Base-by-base conservation (phyloP, 2,797 vertebrate species). In the Pachyuromys duprasi region DNA sequence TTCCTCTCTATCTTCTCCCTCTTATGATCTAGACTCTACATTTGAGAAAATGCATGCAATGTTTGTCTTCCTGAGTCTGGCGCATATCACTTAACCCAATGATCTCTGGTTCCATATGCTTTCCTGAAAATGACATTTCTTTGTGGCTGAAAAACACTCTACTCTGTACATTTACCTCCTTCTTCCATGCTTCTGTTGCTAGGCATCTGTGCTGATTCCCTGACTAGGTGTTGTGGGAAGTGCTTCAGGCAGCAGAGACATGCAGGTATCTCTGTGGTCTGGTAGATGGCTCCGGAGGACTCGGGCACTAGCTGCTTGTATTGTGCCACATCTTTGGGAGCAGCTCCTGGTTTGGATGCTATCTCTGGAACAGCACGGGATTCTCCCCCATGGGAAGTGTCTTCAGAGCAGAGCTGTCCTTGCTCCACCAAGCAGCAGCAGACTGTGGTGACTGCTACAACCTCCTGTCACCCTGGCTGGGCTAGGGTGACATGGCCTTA, bases 341-440 rank as follows among this genome's bases (percentile, higher is more conserved):
- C 2, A 82, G 49, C 22, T 49, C 39, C 8, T 86, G 67, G 57
- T 92, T 91, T 88, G 91, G 89, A 81, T 65, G 82, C 92, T 8
- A 70, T 78, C 88, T 49, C 45, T 39, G 74, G 84, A 83, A 80
- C 69, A 49, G 93, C 93, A 87, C 79, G 94, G 93, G 14, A 57
- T 72, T 93, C 86, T 53, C 89, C 90, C 31, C 65, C 90, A 39
- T 79, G 75, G 83, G 88, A 75, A 86, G 70, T 89, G 78, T 95
- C 88, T 74, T 55, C 33, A 55, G 79, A 94, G 94, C 86, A 83
- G 92, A 3, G 57, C 79, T 75, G 69, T 83, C 39, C 11, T 90
- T 92, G 65, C 57, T 42, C 70, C 76, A 20, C 13, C 17, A 65
- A 96, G 92, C 82, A 93, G 39, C 91, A 72, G 93, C 18, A 96